These are phyloP conservation scores for Esox masquinongy DNA, from an alignment of 2,797 vertebrate genomes.

Conservation along the genomic window DNA sequence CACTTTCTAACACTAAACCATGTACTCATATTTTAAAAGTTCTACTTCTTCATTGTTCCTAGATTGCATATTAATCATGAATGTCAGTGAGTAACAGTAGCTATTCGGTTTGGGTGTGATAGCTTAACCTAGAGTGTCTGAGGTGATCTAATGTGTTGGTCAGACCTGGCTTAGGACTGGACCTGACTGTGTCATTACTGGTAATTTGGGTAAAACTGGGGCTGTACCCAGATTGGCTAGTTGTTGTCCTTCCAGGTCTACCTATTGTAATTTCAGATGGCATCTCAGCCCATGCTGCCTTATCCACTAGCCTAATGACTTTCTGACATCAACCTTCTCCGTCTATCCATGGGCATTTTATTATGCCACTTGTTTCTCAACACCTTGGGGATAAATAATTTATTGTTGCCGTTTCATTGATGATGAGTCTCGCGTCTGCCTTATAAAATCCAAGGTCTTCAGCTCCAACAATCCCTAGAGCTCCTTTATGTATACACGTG, in stretches of 20 bases:
- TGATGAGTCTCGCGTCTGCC: not conserved
- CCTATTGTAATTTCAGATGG: no score
- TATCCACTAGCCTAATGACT: not conserved
- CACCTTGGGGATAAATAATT: not conserved
- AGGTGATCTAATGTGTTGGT: constrained; percentile 13
- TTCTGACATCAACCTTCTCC: not conserved
- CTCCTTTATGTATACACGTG: not conserved
- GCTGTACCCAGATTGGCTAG: no score
- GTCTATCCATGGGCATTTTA: not conserved
- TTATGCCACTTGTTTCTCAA: not conserved
- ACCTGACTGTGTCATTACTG: constrained; percentile 9
- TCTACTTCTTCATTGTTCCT: not conserved
- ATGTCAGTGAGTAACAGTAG: not conserved
- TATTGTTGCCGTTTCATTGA: not conserved
- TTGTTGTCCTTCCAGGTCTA: no score
- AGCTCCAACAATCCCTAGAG: not conserved
- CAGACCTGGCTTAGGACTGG: constrained; percentile 6
- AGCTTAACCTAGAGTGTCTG: not conserved
- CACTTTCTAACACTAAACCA: not conserved
- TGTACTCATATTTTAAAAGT: not conserved
- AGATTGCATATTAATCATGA: not conserved
- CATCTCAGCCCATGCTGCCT: no score
- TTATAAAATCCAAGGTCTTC: not conserved
- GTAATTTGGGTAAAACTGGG: not conserved
- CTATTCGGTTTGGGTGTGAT: not conserved